A percentile compares a stretch with the other conserved stretches of the same genome.
These are phyloP conservation scores for Pentalonia nigronervosa DNA, from an alignment of 1,140 invertebrate genomes.

Conservation along the genomic window DNA sequence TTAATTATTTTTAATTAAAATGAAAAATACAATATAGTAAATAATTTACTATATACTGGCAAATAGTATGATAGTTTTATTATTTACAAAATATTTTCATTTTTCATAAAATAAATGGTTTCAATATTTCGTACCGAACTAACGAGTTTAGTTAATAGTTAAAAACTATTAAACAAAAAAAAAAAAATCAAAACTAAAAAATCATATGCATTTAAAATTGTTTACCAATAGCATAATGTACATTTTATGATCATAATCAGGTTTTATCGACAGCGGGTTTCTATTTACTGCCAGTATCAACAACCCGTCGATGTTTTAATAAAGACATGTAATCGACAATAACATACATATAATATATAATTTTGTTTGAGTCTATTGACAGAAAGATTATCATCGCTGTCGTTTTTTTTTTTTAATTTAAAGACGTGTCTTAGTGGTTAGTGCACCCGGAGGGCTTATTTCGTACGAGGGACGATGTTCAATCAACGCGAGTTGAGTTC, in stretches of 20 bases:
- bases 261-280: not conserved
- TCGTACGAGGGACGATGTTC: not conserved
- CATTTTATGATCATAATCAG: constrained; percentile 11
- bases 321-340: not conserved
- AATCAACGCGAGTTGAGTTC: not conserved
- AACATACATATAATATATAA: constrained; percentile 1
- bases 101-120: not conserved
- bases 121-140: not conserved
- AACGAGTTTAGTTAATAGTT: not conserved
- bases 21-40: not conserved
- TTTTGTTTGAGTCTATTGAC: not conserved
- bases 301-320: not conserved
- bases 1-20: not conserved
- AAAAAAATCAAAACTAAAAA: constrained; percentile 1
- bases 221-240: not conserved
- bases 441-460: not conserved
- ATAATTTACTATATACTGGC: not conserved
- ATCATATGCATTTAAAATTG: not conserved
- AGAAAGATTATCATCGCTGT: not conserved
- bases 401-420: not conserved
- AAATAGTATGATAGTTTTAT: not conserved
- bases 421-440: not conserved
- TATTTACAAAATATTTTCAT: not conserved
- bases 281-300: not conserved
- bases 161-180: not conserved